Evolutionary conservation across 2,888 invertebrate genomes (phyloP).

Genomic region (Morinoia aosen): DNA sequence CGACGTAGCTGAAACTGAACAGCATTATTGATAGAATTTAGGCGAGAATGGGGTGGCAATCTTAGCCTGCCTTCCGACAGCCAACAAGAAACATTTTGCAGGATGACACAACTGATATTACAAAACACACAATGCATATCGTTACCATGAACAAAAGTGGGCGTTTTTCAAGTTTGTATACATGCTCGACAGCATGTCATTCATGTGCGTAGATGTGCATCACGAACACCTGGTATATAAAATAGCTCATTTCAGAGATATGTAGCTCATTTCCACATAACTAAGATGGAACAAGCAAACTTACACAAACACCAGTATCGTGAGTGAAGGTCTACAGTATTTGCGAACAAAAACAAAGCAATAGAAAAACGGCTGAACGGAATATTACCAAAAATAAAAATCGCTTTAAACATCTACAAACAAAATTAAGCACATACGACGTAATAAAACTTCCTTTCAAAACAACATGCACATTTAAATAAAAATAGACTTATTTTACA

Average conservation of each 20-base stretch:
- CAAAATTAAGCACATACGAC: not conserved
- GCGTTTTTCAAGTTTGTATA: too few relatives aligned
- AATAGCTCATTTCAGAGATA: not conserved
- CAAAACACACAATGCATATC: too few relatives aligned
- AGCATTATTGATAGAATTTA: too few relatives aligned
- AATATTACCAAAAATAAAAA: constrained; percentile 4
- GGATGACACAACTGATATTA: too few relatives aligned
- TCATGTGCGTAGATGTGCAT: too few relatives aligned
- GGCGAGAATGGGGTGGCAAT: too few relatives aligned
- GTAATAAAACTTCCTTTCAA: not conserved
- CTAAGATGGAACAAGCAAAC: not conserved
- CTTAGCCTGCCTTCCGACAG: too few relatives aligned
- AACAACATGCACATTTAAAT: not conserved
- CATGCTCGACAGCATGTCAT: too few relatives aligned
- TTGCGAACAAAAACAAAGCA: not conserved
- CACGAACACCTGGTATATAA: not conserved
- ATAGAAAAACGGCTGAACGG: not conserved
- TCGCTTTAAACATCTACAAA: constrained; percentile 17
- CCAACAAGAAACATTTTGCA: too few relatives aligned
- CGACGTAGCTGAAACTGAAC: too few relatives aligned
- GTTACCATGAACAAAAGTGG: too few relatives aligned
- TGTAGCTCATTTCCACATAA: not conserved
- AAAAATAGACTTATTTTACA: not conserved
- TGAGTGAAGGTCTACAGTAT: not conserved
- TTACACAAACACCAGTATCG: not conserved